These are phyloP conservation scores for Micropoecilia bifurca DNA, from an alignment of 2,797 vertebrate species.

Conservation along the genomic window DNA sequence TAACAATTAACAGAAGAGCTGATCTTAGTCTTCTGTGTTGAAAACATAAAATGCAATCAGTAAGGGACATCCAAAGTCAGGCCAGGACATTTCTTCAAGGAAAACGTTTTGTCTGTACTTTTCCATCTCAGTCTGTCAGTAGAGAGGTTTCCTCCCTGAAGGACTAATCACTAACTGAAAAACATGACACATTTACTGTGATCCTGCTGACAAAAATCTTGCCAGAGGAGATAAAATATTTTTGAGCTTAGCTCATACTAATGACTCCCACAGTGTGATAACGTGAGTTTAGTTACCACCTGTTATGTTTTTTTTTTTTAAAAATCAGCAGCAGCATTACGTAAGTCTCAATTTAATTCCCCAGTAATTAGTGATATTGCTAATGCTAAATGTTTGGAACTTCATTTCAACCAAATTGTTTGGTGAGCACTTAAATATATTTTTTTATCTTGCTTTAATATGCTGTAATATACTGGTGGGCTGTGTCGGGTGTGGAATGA, in stretches of 20 bases:
- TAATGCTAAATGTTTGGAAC: not conserved
- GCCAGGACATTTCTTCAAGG: not conserved
- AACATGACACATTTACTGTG: not conserved
- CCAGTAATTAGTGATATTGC: not conserved
- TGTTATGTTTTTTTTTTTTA: not conserved
- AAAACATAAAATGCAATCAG: not conserved
- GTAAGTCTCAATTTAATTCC: not conserved
- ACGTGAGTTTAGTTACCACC: not conserved
- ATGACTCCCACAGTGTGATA: not conserved
- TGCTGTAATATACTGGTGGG: not conserved
- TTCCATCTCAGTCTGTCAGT: not conserved
- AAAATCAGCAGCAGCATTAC: not conserved
- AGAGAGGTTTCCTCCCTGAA: not conserved
- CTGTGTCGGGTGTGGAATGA: no score
- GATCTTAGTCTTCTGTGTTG: no score
- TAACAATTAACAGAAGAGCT: not conserved
- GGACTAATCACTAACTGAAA: not conserved
- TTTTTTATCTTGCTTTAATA: not conserved
- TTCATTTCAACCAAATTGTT: not conserved
- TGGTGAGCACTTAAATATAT: not conserved
- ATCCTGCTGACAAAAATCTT: not conserved
- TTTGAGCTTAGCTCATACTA: not conserved
- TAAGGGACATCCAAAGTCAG: not conserved
- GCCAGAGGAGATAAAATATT: not conserved
- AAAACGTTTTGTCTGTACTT: not conserved